Base-by-base conservation (phyloP, 2,888 invertebrate genomes). In the Agriopis aurantiaria region DNA sequence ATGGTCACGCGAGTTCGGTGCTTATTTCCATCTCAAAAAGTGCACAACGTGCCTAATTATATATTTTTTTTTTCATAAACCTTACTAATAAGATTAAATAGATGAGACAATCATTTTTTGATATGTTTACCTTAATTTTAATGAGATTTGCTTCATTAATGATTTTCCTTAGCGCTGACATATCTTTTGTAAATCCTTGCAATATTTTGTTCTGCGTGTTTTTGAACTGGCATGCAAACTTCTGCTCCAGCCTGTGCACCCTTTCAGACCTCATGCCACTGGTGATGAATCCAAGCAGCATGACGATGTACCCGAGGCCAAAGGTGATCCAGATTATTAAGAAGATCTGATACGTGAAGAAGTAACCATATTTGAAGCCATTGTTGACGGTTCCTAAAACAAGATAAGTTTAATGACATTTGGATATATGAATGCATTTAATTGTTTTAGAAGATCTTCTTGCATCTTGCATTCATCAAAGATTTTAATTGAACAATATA, bases 251-350 rank as follows among this genome's bases (percentile, higher is more conserved):
- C 79, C 95, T 95, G 49, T 96, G 95, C 65, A 98, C 95, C 78
- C 96, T 95, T 85, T 98, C 97, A 77, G 97, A 97, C 75, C 94
- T 85, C 95, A 97, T 95, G 6, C 96, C 97, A 69, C 96, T 95
- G 0, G 97, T 96, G 76, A 98, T 97, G 83, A 98, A 98, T 1
- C 97, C 97, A 78, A 98, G 96, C 57, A 98, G 96, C 98, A 98
- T 98, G 40, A 98, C 96, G 56, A 98, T 95, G 88, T 98, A 98
- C 0, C 98, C 98, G 74, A 98, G 95, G 0, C 98, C 98, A 82
- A 98, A 98, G 71, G 98, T 97, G 65, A 98, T 97, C 98, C 98
- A 98, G 41, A 97, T 89, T 46, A 98, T 96, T 0, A 98, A 95
- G 79, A 97, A 97, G 70, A 97, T 95, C 89, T 98, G 96, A 91